These are phyloP conservation scores for Agapostemon virescens DNA, from an alignment of 2,888 invertebrate genomes.

Conservation along the genomic window DNA sequence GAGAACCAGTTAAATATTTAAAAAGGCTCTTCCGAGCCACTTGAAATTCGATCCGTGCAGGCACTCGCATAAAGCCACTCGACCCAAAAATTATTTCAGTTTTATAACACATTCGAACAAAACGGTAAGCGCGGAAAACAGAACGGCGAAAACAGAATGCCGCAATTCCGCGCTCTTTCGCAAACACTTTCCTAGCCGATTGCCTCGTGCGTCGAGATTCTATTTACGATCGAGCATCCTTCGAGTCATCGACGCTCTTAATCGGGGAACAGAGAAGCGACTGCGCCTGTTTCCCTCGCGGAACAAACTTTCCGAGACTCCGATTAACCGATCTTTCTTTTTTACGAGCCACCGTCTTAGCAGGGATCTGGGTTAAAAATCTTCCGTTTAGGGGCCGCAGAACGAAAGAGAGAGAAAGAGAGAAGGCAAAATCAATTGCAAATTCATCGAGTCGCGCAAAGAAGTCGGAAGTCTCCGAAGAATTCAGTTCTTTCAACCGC, in stretches of 20 bases:
- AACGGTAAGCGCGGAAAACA: not conserved
- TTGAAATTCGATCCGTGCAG: too few relatives aligned
- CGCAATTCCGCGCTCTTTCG: not conserved
- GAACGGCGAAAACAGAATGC: too few relatives aligned
- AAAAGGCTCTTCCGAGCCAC: too few relatives aligned
- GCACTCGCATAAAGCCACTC: too few relatives aligned
- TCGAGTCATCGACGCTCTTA: not conserved
- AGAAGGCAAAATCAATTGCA: not conserved
- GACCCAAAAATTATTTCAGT: not conserved
- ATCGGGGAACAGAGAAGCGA: not conserved
- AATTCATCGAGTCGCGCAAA: not conserved
- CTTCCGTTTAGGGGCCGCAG: conserved; percentile 14
- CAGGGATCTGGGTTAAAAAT: conserved; percentile 43
- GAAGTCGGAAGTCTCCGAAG: not conserved
- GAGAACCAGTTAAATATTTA: too few relatives aligned
- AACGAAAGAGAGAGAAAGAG: not conserved
- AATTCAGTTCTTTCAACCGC: not conserved
- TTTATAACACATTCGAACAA: not conserved
- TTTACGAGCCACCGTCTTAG: not conserved
- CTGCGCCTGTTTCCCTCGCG: not conserved
- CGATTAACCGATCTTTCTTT: not conserved
- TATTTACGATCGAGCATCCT: not conserved
- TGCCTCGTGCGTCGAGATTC: not conserved
- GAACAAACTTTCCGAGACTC: not conserved
- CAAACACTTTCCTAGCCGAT: not conserved